phyloP scores from a whole-genome alignment of 1,140 invertebrate genomes.

The Ips nitidus region DNA sequence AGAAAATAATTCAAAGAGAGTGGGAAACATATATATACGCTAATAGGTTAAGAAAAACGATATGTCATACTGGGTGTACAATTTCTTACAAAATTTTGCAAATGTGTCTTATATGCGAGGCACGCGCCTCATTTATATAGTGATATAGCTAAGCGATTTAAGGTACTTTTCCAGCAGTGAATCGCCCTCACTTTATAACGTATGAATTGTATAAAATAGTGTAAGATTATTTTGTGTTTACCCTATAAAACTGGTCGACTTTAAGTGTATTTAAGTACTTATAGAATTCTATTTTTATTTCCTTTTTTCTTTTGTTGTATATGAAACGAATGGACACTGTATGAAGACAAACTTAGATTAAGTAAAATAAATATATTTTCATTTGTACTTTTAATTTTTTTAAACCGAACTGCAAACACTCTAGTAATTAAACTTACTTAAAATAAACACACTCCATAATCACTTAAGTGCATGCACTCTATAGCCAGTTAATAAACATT shows the following conservation, averaged over 20 bases:
- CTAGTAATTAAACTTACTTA: too few species aligned
- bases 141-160: slow-evolving; percentile 5
- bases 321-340: slow-evolving; percentile 35
- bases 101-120: neutral
- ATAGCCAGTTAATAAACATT: too few species aligned
- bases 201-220: slow-evolving; percentile 29
- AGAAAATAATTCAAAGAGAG: slow-evolving; percentile 43
- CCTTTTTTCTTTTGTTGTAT: slow-evolving; percentile 25
- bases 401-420: too few species aligned
- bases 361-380: slow-evolving; percentile 41
- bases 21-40: slow-evolving; percentile 34
- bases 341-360: slow-evolving; percentile 37
- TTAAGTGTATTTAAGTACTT: slow-evolving; percentile 26
- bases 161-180: slow-evolving; percentile 14
- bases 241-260: slow-evolving; percentile 14
- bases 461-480: too few species aligned
- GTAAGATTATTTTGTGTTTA: slow-evolving; percentile 34
- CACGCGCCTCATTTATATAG: slow-evolving; percentile 9
- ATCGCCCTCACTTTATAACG: slow-evolving; percentile 16
- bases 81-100: slow-evolving; percentile 43
- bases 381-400: slow-evolving; percentile 25
- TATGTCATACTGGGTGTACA: slow-evolving; percentile 46
- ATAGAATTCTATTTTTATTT: slow-evolving; percentile 14
- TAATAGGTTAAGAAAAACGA: slow-evolving; percentile 21
- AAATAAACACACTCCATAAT: too few species aligned